phyloP scores from a whole-genome alignment of 2,888 invertebrate genomes.

The Rhabditoides inermis region DNA sequence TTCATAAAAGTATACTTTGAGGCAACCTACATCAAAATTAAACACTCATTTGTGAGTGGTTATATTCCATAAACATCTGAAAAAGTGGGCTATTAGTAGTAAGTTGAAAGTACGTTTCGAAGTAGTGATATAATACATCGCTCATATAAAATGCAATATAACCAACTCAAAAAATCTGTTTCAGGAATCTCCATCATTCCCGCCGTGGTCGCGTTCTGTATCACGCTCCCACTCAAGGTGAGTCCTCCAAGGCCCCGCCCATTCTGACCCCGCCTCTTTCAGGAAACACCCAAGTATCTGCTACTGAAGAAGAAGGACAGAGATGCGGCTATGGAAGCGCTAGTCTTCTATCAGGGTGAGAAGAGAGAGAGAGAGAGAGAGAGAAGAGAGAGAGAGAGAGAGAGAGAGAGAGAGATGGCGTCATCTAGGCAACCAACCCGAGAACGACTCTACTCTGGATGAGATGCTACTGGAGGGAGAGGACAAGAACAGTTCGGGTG shows the following conservation, averaged over 20 bases:
- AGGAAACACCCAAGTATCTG: conserved; percentile 35
- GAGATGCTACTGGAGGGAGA: conserved; percentile 33
- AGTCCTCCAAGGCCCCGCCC: too few relatives aligned
- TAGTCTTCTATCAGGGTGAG: conserved; percentile 25
- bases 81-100: too few relatives aligned
- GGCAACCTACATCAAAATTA: too few relatives aligned
- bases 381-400: neutral
- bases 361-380: neutral
- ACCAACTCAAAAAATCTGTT: neutral
- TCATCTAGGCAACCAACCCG: conserved; percentile 5
- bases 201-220: conserved; percentile 22
- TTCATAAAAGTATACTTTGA: too few relatives aligned
- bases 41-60: too few relatives aligned
- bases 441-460: conserved; percentile 14
- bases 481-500: neutral
- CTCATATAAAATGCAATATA: neutral
- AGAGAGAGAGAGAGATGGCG: too few relatives aligned
- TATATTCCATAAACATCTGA: too few relatives aligned
- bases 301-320: conserved; percentile 22
- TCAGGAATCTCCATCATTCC: conserved; percentile 23
- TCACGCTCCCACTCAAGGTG: conserved; percentile 30
- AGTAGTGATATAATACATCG: neutral
- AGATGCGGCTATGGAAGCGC: conserved; percentile 14
- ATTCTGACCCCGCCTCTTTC: too few relatives aligned
- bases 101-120: too few relatives aligned